phyloP scores from a whole-genome alignment of 1,140 invertebrate species.

The Neuroterus valhalla region DNA sequence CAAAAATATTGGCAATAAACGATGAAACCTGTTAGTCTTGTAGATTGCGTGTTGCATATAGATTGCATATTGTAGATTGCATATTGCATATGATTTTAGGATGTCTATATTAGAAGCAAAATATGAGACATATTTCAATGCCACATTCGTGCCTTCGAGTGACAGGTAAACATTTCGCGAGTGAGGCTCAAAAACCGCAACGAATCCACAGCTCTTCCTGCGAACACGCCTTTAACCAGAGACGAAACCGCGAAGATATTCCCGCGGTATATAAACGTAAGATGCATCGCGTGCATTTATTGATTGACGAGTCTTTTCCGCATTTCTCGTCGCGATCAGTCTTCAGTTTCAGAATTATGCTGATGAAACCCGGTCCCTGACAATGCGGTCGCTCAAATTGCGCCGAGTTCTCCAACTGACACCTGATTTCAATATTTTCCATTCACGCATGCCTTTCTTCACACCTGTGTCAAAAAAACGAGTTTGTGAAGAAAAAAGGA shows the following conservation, averaged over 20 bases:
- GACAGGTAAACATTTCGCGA: neutral
- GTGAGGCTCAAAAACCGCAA: neutral
- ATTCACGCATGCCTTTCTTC: too few relatives aligned
- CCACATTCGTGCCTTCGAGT: neutral
- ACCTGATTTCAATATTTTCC: too few relatives aligned
- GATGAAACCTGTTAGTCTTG: neutral
- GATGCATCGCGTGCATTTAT: constrained; percentile 9
- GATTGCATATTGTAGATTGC: neutral
- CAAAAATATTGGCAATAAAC: neutral
- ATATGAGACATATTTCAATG: neutral
- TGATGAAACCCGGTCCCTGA: neutral
- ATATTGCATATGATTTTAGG: neutral
- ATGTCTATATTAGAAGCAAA: neutral
- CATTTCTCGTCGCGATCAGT: neutral
- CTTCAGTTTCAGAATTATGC: constrained; percentile 1
- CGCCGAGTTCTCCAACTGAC: too few relatives aligned
- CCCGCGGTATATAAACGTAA: neutral
- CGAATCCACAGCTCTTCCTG: neutral
- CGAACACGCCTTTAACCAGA: neutral
- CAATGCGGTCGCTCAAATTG: too few relatives aligned
- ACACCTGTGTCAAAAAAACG: too few relatives aligned
- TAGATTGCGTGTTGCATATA: neutral
- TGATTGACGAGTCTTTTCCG: constrained; percentile 4
- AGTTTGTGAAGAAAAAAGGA: too few relatives aligned
- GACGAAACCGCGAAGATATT: neutral